phyloP scores from a whole-genome alignment of 2,888 invertebrate genomes.

The Synanthedon tipuliformis region DNA sequence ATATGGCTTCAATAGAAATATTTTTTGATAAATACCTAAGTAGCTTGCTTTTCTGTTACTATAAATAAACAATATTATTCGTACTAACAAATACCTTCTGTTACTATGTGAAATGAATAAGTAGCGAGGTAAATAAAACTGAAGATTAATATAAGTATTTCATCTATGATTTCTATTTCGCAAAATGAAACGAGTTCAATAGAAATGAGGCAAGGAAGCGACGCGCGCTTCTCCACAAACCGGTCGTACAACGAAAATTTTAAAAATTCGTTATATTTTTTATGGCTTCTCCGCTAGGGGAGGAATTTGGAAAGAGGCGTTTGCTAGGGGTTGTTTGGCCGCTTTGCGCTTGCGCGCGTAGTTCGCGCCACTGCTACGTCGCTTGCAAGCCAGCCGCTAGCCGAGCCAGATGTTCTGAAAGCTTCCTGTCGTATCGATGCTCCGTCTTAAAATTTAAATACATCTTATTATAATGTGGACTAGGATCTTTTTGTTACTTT shows the following conservation, averaged over 20 bases:
- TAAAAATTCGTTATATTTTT: constrained; percentile 67
- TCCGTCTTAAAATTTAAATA: constrained; percentile 41
- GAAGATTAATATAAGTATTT: background rate
- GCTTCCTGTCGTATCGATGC: constrained; percentile 63
- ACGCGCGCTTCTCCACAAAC: constrained; percentile 23
- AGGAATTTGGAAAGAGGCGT: constrained; percentile 53
- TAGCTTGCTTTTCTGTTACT: no score
- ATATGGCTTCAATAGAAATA: no score
- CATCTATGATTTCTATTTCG: background rate
- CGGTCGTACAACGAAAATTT: constrained; percentile 55
- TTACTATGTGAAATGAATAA: background rate
- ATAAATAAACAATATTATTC: no score
- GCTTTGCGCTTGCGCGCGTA: constrained; percentile 67
- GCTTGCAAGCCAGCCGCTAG: constrained; percentile 43
- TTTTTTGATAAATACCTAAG: no score
- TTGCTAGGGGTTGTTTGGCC: constrained; percentile 58
- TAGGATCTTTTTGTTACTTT: constrained; percentile 47
- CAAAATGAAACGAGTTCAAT: background rate
- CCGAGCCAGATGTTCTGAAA: constrained; percentile 62
- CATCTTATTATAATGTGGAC: constrained; percentile 46
- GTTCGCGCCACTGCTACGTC: constrained; percentile 71
- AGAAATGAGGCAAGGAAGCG: background rate
- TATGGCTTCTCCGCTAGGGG: constrained; percentile 61
- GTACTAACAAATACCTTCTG: no score
- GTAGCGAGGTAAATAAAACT: background rate